These are phyloP conservation scores for Champsocephalus esox DNA, from an alignment of 2,797 vertebrate genomes.

Conservation along the genomic window DNA sequence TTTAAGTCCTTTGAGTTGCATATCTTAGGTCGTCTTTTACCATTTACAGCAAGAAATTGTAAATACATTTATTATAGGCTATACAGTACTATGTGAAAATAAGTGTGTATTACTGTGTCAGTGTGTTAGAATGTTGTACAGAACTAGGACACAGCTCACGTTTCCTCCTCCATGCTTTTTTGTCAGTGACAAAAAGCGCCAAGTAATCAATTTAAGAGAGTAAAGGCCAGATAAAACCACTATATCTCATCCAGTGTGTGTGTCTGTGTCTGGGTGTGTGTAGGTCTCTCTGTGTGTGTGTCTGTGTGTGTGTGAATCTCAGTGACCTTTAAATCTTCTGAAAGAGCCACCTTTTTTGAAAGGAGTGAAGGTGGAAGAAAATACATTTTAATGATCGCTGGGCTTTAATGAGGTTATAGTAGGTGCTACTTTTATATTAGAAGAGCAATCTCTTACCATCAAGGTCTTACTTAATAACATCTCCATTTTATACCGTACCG, in stretches of 20 bases:
- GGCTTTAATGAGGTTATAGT: slow-evolving; percentile 39
- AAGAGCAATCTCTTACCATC: slow-evolving; percentile 27
- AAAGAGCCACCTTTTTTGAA: slow-evolving; percentile 43
- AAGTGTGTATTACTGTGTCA: neutral
- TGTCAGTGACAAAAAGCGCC: slow-evolving; percentile 21
- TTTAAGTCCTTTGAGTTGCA: neutral
- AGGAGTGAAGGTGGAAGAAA: slow-evolving; percentile 32
- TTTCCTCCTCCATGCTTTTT: slow-evolving; percentile 3
- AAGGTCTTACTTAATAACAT: slow-evolving; percentile 27
- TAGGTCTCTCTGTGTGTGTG: neutral
- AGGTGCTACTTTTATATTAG: slow-evolving; percentile 18
- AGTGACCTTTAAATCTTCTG: slow-evolving; percentile 73
- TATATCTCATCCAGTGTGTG: slow-evolving; percentile 4
- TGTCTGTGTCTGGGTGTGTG: slow-evolving; percentile 1
- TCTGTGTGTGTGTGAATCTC: slow-evolving; percentile 41
- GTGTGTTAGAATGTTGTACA: neutral
- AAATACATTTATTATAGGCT: neutral
- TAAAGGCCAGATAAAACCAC: slow-evolving; percentile 55
- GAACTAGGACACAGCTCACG: neutral
- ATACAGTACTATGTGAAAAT: neutral
- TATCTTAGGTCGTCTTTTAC: neutral
- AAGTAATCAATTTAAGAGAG: slow-evolving; percentile 29
- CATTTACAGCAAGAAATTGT: neutral
- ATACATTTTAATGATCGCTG: slow-evolving; percentile 40
- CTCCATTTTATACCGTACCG: slow-evolving; percentile 22